A percentile compares a stretch with the other conserved stretches of the same genome.
These are phyloP conservation scores for Teleiodes luculella DNA, from an alignment of 2,888 invertebrate species.

Conservation along the genomic window DNA sequence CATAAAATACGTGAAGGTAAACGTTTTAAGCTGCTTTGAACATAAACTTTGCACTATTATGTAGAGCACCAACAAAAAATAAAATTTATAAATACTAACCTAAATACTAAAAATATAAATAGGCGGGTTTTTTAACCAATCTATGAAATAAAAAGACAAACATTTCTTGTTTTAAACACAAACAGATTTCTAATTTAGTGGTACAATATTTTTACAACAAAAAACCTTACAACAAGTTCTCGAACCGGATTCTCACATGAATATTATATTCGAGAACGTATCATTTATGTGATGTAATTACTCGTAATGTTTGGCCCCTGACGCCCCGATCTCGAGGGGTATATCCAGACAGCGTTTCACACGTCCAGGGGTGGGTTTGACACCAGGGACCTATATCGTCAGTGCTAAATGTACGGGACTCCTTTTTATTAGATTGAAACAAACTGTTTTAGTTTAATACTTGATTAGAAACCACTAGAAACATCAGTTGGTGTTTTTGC, in stretches of 20 bases:
- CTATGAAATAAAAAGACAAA: too few species aligned
- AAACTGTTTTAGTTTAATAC: background rate
- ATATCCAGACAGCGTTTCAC: background rate
- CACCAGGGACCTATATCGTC: background rate
- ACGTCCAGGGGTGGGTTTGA: background rate
- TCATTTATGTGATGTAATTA: slow-evolving; percentile 8
- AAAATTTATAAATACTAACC: too few species aligned
- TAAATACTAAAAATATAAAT: too few species aligned
- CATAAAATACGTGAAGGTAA: too few species aligned
- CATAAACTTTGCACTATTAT: too few species aligned
- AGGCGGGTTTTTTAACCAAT: too few species aligned
- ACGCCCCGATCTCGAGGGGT: background rate
- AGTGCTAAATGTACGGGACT: background rate
- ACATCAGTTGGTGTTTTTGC: too few species aligned
- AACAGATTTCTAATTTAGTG: too few species aligned
- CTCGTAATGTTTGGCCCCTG: slow-evolving; percentile 3
- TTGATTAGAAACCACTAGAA: too few species aligned
- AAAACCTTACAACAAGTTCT: slow-evolving; percentile 2
- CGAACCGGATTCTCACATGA: slow-evolving; percentile 3
- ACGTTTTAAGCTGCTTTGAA: too few species aligned
- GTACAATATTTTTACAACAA: background rate
- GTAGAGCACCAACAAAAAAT: too few species aligned
- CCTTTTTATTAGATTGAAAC: background rate
- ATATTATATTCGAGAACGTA: background rate
- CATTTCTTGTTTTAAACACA: too few species aligned